Evolutionary conservation across 2,888 invertebrate genomes (phyloP), one percentile per base, ranked within the genome.

Genomic region (Orthosia cruda): DNA sequence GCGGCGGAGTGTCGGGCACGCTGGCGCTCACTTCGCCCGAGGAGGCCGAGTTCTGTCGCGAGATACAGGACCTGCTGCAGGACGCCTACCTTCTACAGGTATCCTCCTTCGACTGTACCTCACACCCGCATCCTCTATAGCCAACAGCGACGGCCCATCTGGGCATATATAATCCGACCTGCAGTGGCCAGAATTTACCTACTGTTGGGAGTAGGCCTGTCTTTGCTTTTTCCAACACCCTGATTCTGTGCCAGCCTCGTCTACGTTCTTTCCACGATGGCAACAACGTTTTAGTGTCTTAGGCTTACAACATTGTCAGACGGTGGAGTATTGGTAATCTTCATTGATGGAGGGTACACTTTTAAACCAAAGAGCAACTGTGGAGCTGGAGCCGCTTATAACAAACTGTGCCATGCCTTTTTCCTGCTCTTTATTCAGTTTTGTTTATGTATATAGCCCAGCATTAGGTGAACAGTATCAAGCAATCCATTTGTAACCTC

Each of bases 21-120:
- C 95, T 98, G 62, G 97, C 98, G 50, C 97, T 98, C 84, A 98
- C 98, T 15, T 98, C 98, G 32, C 98, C 98, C 23, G 98, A 98
- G 91, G 99, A 99, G 92, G 98, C 98, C 0, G 98, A 98, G 92
- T 99, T 99, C 95, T 98, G 98, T 89, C 97, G 98, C 69, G 98
- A 98, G 92, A 97, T 99, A 87, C 98, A 98, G 92, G 97, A 97
- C 79, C 95, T 98, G 45, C 96, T 99, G 77, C 99, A 99, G 89
- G 97, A 98, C 91, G 98, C 99, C 0, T 98, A 99, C 90, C 97
- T 98, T 78, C 97, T 99, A 83, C 97, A 97, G 94, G 97, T 97
- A 83, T 18, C 15, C 9, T 16, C 47, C 26, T 32, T 32, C 32
- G 4, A 32, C 32, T 32, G 12, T 45, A 40, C 18, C 5, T 13